Conservation (phyloP, 2,797 vertebrate species). For the Spondyliosoma cantharus region DNA sequence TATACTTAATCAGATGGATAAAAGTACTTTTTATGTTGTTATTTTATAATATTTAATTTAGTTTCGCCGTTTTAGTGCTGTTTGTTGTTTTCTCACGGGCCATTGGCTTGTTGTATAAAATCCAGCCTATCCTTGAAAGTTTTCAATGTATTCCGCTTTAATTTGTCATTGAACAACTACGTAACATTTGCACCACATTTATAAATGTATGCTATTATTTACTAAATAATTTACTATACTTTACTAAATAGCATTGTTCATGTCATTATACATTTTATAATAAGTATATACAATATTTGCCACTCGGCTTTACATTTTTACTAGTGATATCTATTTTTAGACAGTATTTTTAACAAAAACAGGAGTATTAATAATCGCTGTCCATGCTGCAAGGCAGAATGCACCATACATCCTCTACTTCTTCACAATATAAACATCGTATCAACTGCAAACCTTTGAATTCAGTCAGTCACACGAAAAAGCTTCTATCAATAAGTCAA, state of each 20-base stretch:
- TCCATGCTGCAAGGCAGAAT: neutral
- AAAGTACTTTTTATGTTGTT: neutral
- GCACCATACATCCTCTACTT: slow-evolving; percentile 31
- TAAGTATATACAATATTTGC: neutral
- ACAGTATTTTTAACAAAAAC: neutral
- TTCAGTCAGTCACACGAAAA: slow-evolving; percentile 65
- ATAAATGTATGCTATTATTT: no score
- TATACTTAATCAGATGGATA: neutral
- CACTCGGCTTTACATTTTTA: neutral
- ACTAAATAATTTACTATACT: no score
- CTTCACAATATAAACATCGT: slow-evolving; percentile 32
- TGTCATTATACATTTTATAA: no score
- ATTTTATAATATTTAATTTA: neutral
- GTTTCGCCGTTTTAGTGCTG: neutral
- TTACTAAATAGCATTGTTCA: no score
- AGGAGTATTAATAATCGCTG: neutral
- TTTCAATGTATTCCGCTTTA: no score
- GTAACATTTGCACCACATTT: no score
- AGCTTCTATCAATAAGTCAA: slow-evolving; percentile 63
- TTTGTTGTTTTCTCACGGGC: neutral
- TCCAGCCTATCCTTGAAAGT: no score
- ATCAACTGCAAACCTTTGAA: neutral
- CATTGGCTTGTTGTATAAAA: neutral
- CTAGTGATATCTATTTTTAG: neutral
- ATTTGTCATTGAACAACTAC: no score